These are phyloP conservation scores for Caracal caracal DNA, from an alignment of 2,113 vertebrate genomes.

Conservation along the genomic window DNA sequence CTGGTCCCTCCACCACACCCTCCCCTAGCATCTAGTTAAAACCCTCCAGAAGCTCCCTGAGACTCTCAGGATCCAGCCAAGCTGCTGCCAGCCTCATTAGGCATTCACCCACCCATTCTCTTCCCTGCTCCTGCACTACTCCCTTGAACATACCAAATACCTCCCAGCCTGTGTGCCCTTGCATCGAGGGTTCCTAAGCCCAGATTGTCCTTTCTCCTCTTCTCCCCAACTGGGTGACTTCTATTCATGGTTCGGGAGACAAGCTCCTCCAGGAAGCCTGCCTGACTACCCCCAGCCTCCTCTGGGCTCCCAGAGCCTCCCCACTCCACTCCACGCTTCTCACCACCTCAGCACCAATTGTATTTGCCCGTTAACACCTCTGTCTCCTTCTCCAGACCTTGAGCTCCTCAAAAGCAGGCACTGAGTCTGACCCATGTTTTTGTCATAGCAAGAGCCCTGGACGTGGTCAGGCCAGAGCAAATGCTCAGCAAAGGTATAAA, in stretches of 20 bases:
- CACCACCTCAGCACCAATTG: not conserved
- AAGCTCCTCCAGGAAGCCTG: not conserved
- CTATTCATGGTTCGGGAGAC: not conserved
- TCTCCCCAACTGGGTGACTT: not conserved
- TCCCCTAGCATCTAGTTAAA: not conserved
- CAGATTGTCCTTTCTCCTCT: not conserved
- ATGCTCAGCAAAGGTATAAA: not conserved
- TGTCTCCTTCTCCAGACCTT: not conserved
- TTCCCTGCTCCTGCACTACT: not conserved
- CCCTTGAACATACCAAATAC: not conserved
- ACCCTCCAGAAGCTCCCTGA: not conserved
- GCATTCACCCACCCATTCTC: too few relatives aligned
- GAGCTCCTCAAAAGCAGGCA: not conserved
- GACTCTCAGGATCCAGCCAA: not conserved
- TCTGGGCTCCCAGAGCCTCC: not conserved
- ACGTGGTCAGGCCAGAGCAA: not conserved
- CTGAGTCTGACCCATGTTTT: not conserved
- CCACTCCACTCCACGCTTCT: not conserved
- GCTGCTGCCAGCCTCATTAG: not conserved
- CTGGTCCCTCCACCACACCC: not conserved
- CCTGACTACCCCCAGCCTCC: not conserved
- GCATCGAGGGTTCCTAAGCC: not conserved
- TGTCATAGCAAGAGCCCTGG: not conserved
- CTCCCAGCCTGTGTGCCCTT: not conserved
- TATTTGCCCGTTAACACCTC: not conserved